Conservation (phyloP, 2,888 invertebrate species). For the Drosophila kokeensis region DNA sequence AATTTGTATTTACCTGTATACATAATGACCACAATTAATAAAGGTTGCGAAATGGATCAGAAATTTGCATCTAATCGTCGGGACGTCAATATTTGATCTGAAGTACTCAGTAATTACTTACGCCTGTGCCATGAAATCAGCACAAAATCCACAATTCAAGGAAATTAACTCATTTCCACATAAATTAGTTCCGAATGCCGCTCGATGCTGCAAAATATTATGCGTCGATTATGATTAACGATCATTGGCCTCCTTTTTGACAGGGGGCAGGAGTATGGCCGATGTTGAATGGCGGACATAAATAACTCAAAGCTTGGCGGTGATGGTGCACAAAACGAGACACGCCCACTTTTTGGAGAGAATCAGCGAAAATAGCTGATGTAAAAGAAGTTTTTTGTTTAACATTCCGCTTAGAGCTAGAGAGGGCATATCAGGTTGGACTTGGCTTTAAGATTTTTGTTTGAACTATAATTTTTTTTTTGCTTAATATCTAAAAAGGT, state of each 20-base stretch:
- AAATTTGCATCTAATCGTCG: conserved; percentile 46
- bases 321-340: conserved; percentile 54
- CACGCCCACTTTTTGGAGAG: conserved; percentile 16
- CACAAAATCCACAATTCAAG: conserved; percentile 77
- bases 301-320: conserved; percentile 47
- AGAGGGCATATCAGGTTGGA: not conserved
- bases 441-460: not conserved
- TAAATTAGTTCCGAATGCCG: conserved; percentile 79
- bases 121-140: conserved; percentile 68
- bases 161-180: conserved; percentile 83
- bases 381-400: conserved; percentile 20
- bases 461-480: not conserved
- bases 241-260: conserved; percentile 56
- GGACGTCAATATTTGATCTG: conserved; percentile 22
- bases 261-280: not conserved
- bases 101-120: conserved; percentile 70
- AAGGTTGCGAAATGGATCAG: conserved; percentile 51
- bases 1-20: conserved; percentile 49
- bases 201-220: conserved; percentile 63
- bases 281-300: conserved; percentile 28
- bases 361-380: conserved; percentile 3
- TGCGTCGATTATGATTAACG: conserved; percentile 84
- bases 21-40: conserved; percentile 62
- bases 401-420: conserved; percentile 4
- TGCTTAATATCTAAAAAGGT: not conserved